Evolutionary conservation across 2,888 invertebrate species (phyloP).

Genomic region (Tanytarsus gracilentus): DNA sequence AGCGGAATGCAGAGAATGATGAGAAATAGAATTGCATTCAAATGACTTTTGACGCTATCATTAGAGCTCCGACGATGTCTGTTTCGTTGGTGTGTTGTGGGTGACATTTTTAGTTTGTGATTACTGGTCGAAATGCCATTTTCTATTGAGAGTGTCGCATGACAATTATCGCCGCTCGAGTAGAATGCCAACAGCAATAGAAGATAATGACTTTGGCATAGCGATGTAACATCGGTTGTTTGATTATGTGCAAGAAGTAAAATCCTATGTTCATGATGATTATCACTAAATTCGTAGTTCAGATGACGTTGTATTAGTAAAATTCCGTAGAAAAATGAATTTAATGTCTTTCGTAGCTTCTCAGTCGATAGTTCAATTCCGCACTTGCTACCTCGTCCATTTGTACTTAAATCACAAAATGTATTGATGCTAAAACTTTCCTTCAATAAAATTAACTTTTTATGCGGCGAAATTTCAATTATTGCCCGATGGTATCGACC

Average conservation of each 20-base stretch:
- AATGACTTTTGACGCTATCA: slow-evolving; percentile 17
- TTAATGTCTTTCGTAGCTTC: slow-evolving; percentile 3
- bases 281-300: slow-evolving; percentile 15
- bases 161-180: not conserved
- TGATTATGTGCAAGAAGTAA: slow-evolving; percentile 18
- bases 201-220: not conserved
- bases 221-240: not conserved
- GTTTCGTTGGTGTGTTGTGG: not conserved
- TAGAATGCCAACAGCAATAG: not conserved
- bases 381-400: not conserved
- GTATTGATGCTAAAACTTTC: not conserved
- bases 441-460: slow-evolving; percentile 23
- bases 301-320: slow-evolving; percentile 19
- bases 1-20: slow-evolving; percentile 22
- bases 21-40: slow-evolving; percentile 23
- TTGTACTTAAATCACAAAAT: slow-evolving; percentile 25
- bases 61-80: not conserved
- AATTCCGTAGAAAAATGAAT: slow-evolving; percentile 16
- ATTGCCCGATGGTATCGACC: not conserved
- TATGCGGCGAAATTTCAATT: not conserved
- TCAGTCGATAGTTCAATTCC: slow-evolving; percentile 5
- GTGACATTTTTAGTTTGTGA: slow-evolving; percentile 19
- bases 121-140: slow-evolving; percentile 20
- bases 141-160: not conserved
- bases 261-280: slow-evolving; percentile 10